Base-by-base conservation (phyloP, 2,888 invertebrate genomes). In the Catocala fraxini region DNA sequence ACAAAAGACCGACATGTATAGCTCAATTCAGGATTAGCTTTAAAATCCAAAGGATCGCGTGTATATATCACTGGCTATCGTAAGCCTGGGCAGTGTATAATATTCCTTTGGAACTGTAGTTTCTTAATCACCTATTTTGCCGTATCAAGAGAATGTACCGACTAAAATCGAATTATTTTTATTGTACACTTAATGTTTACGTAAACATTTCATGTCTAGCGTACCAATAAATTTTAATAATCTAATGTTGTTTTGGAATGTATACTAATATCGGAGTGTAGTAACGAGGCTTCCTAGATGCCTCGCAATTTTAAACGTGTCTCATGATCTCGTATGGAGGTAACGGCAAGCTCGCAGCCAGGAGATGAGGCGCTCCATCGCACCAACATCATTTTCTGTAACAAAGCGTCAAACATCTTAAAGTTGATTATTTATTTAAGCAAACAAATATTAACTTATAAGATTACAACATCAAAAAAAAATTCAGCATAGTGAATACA, bases 61-160 rank as follows among this genome's bases (percentile, higher is more conserved):
- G 51, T 41, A 59, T 62, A 62, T 79, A 85, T 86, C 84, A 87
- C 83, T 80, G 84, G 86, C 87, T 84, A 84, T 70, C 12, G 68
- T 66, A 73, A 84, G 84, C 87, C 84, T 60, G 65, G 84, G 84
- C 85, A 87, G 87, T 86, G 82, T 74, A 63, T 61, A 48, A 47
- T 67, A 72, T 78, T 80, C 75, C 70, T 77, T 75, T 67, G 71
- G 76, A 81, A 79, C 73, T 46, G 51, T 59, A 33, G 52, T 59
- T 11, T 51, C 11, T 60, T 52, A 64, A 49, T 61, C 51, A 64
- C 54, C 56, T 54, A 61, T 42, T 57, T 47, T 49, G 45, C 42
- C 46, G 51, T 56, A 55, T 42, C 41, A 25, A 66, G 39, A 47
- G 13, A 45, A 3, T 59, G 56, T 53, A 57, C 43, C 42, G 61